Base-by-base conservation (phyloP, 2,797 vertebrate genomes). In the Iguana delicatissima region DNA sequence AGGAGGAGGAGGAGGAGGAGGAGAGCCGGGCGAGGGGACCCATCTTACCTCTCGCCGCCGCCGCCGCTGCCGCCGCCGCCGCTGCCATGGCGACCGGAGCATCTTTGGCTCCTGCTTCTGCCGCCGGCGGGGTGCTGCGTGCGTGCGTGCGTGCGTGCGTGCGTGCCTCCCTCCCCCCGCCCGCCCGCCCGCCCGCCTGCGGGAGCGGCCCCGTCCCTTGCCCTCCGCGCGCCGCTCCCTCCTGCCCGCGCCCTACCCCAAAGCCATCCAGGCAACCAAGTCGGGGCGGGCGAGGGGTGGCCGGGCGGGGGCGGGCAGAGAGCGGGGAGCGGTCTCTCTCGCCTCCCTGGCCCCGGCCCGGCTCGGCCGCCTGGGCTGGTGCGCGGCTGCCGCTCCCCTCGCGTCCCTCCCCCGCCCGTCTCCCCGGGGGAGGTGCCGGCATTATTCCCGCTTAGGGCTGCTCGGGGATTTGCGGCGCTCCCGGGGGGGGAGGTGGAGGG, bases 31-130 rank as follows among this genome's bases (percentile, higher is more conserved):
- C 50, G 80, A 2, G 38, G 94, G 93, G 95, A 94, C 94, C 89
- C 95, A 94, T 96, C 94, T 94, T 94, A 97, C 96, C 96, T 96
- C 92, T 6, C 52, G 91, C 92, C 80, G 94, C 92, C 72, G 91
- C 92, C 80, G 94, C 92, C 72, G 8, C 91, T 91, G 92, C 94
- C 86, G 94, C 96, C 88, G 84, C 89, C 95, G 93, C 95, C 67
- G 92, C 94, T 89, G 94, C 96, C 88, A 86, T 89, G 96, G 93
- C 95, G 96, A 96, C 94, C 72, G 92, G 82, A 94, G 95, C 95
- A 94, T 94, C 95, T 91, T 89, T 84, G 89, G 85, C 88, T 80
- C 85, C 74, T 89, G 85, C 86, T 35, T 93, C 59, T 14, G 67
- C 84, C 38, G 50, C 20, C 77, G 32, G 32, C 16, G 12, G 72